Evolutionary conservation across 2,797 vertebrate species (phyloP).

Genomic region (Crossoptilon crossoptilon): DNA sequence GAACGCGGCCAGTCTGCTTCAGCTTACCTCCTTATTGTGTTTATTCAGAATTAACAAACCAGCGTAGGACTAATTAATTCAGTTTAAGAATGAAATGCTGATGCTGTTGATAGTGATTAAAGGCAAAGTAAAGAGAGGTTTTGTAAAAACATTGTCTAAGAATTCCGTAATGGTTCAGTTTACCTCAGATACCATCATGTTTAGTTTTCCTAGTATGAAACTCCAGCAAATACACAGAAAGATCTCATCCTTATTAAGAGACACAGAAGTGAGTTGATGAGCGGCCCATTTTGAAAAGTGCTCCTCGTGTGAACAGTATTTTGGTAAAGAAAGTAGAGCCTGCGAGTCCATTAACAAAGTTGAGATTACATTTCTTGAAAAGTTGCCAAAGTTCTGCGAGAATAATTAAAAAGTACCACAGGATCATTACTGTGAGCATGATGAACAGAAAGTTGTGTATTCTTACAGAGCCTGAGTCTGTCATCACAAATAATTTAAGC

Average conservation of each 20-base stretch:
- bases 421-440: neutral
- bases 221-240: neutral
- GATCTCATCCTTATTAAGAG: neutral
- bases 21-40: neutral
- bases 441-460: neutral
- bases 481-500: conserved; percentile 2
- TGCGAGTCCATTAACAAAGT: conserved; percentile 24
- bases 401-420: conserved; percentile 24
- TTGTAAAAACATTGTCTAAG: neutral
- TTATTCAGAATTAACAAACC: neutral
- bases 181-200: neutral
- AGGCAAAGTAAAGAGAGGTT: neutral
- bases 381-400: conserved; percentile 44
- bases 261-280: neutral
- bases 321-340: conserved; percentile 19
- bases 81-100: neutral
- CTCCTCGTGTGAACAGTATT: conserved; percentile 33
- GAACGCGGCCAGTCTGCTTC: neutral
- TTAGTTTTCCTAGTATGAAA: neutral
- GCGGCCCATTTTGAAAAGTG: neutral
- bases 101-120: neutral
- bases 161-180: neutral
- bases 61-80: neutral
- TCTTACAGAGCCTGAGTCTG: neutral
- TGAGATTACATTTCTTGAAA: conserved; percentile 28